phyloP scores from a whole-genome alignment of 1,140 invertebrate genomes.

The Drosophila yakuba region DNA sequence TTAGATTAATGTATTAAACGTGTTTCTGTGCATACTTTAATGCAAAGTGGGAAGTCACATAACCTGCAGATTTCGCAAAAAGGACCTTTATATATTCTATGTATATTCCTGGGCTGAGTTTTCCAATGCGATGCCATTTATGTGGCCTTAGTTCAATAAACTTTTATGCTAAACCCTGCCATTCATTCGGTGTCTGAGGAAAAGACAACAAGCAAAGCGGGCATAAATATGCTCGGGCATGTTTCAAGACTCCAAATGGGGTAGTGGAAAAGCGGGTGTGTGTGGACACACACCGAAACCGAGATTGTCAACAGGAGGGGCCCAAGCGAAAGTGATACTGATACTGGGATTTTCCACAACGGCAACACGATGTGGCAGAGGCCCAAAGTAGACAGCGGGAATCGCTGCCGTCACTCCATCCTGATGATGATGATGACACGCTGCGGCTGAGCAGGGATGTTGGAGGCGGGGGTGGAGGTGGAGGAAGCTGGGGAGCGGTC shows the following conservation, averaged over 20 bases:
- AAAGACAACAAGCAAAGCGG: slow-evolving; percentile 33
- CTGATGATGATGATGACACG: slow-evolving; percentile 32
- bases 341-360: slow-evolving; percentile 77
- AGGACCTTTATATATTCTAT: background rate
- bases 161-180: slow-evolving; percentile 79
- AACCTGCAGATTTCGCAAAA: slow-evolving; percentile 12
- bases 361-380: slow-evolving; percentile 45
- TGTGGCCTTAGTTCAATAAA: slow-evolving; percentile 75
- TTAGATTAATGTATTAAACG: background rate
- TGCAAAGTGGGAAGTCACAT: background rate
- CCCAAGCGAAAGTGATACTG: slow-evolving; percentile 81
- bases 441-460: no score
- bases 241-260: slow-evolving; percentile 49
- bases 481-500: background rate
- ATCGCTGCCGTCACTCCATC: slow-evolving; percentile 40
- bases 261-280: background rate
- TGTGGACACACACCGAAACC: slow-evolving; percentile 74
- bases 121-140: slow-evolving; percentile 29
- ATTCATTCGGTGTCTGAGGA: slow-evolving; percentile 34
- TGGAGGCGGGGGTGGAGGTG: no score
- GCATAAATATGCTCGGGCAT: slow-evolving; percentile 74
- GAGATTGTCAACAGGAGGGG: slow-evolving; percentile 79
- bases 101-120: background rate
- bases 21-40: background rate
- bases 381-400: slow-evolving; percentile 45